A percentile compares a stretch with the other conserved stretches of the same genome.
Conservation (phyloP, 2,113 vertebrate genomes). For the Vicugna pacos region DNA sequence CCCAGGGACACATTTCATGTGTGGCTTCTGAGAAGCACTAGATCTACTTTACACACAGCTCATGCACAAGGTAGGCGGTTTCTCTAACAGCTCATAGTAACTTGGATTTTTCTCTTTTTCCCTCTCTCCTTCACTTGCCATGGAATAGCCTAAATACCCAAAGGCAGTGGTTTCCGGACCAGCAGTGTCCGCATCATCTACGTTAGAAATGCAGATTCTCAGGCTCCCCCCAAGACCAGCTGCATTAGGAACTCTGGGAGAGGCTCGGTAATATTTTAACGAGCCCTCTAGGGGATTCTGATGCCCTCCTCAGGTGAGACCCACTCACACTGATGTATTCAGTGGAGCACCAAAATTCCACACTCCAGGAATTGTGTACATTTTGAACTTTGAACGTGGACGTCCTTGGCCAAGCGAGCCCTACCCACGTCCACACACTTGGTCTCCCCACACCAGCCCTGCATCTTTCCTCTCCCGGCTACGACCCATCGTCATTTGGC, state of each 20-base stretch:
- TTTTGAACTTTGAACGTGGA: neutral
- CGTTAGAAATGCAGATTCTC: neutral
- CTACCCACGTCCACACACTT: neutral
- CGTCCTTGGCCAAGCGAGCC: neutral
- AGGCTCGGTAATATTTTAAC: neutral
- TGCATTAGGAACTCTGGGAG: neutral
- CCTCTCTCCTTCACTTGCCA: neutral
- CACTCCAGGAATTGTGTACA: too few relatives aligned
- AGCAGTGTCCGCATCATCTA: neutral
- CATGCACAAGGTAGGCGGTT: neutral
- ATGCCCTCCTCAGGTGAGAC: neutral
- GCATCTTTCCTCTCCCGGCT: neutral
- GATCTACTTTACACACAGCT: neutral
- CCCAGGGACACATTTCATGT: neutral
- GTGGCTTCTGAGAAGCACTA: neutral
- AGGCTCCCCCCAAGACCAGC: neutral
- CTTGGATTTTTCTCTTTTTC: neutral
- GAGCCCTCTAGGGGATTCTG: neutral
- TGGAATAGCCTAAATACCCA: neutral
- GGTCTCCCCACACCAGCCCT: neutral
- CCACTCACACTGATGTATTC: too few relatives aligned
- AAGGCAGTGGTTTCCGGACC: neutral
- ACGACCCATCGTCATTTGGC: too few relatives aligned
- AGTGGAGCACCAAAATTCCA: neutral
- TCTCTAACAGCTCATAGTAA: neutral